Percentiles rank a stretch among this genome's conserved stretches.
Evolutionary conservation across 2,113 vertebrate species (phyloP).

Genomic region (Willisornis vidua): DNA sequence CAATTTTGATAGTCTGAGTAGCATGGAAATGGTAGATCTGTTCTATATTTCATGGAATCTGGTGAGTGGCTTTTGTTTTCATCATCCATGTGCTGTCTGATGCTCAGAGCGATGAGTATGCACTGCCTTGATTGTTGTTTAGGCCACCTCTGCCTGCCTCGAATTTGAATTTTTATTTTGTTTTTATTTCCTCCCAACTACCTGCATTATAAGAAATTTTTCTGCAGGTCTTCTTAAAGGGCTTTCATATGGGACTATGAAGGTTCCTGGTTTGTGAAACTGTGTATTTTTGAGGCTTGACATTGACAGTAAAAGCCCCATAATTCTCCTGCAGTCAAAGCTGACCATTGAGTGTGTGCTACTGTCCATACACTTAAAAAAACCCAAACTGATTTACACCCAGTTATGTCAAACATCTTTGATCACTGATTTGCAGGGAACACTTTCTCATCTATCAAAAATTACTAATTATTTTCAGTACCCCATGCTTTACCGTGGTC

Average conservation of each 20-base stretch:
- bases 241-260: neutral
- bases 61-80: neutral
- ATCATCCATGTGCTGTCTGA: neutral
- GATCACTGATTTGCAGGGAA: neutral
- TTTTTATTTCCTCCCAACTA: neutral
- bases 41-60: neutral
- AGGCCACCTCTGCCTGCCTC: neutral
- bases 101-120: neutral
- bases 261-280: neutral
- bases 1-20: neutral
- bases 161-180: neutral
- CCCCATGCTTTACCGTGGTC: neutral
- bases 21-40: neutral
- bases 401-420: neutral
- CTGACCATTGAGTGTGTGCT: neutral
- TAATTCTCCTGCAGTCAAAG: neutral
- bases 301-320: rapidly evolving
- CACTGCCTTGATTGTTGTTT: neutral
- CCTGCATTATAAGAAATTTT: neutral
- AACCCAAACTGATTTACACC: neutral
- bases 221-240: neutral
- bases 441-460: neutral
- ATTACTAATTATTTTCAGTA: neutral
- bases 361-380: neutral
- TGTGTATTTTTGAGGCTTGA: neutral